Conservation (phyloP, 2,888 invertebrate genomes). For the Ophonus ardosiacus region DNA sequence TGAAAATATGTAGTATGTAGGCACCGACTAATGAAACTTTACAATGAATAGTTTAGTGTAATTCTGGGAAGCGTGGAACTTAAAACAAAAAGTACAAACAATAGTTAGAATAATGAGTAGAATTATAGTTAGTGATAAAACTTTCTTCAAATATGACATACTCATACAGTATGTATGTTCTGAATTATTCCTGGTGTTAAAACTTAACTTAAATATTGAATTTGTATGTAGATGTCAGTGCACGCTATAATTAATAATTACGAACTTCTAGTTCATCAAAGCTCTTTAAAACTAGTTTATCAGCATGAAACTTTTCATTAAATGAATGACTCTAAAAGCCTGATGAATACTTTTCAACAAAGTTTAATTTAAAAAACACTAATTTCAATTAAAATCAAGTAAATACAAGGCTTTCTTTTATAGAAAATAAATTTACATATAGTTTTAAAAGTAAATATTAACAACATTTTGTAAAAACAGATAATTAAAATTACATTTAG, state of each 20-base stretch:
- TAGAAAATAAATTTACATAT: neutral
- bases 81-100: neutral
- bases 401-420: neutral
- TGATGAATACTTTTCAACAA: constrained; percentile 5
- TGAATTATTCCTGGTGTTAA: neutral
- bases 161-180: neutral
- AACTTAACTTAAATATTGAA: constrained; percentile 25
- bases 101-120: neutral
- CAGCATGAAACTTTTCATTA: constrained; percentile 21
- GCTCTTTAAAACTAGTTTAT: constrained; percentile 31
- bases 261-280: constrained; percentile 39
- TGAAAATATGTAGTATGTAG: neutral
- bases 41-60: neutral
- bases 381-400: neutral
- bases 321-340: neutral
- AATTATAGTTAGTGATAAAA: neutral
- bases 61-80: neutral
- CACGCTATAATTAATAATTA: constrained; percentile 43
- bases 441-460: neutral
- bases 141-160: neutral
- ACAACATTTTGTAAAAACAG: neutral
- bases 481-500: no score
- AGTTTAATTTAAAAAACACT: constrained; percentile 1
- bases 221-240: constrained; percentile 25
- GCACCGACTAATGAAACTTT: neutral